phyloP scores from a whole-genome alignment of 2,113 vertebrate genomes.

The Hypanus sabinus region DNA sequence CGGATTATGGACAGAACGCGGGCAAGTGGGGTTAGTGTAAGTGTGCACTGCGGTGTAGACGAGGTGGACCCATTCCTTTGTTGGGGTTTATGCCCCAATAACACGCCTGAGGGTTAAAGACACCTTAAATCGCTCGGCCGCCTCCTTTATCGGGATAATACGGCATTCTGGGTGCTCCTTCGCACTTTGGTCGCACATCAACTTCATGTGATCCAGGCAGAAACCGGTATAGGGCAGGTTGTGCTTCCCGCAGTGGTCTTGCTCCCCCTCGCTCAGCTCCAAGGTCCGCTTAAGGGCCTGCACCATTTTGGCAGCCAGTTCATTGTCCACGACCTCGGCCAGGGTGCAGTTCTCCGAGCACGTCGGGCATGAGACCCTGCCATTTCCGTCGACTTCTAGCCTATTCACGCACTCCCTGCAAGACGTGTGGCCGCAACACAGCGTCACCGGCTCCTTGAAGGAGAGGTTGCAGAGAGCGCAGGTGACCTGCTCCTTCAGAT shows the following conservation, averaged over 20 bases:
- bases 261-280: background rate
- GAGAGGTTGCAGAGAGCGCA: background rate
- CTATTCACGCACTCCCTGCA: background rate
- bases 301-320: background rate
- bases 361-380: background rate
- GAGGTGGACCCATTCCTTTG: too few species aligned
- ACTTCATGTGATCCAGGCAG: background rate
- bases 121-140: conserved; percentile 7
- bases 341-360: background rate
- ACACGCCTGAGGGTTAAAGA: too few species aligned
- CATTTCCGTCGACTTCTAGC: background rate
- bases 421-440: background rate
- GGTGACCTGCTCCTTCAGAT: conserved; percentile 15
- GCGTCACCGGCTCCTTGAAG: background rate
- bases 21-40: too few species aligned
- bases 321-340: background rate
- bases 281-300: background rate
- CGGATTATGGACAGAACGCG: too few species aligned
- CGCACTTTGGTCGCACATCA: background rate
- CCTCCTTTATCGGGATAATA: background rate
- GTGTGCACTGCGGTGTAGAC: too few species aligned
- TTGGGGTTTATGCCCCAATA: too few species aligned
- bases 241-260: background rate
- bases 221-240: background rate
- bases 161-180: background rate